phyloP scores from a whole-genome alignment of 2,888 invertebrate genomes.

The Stenodema calcarata region DNA sequence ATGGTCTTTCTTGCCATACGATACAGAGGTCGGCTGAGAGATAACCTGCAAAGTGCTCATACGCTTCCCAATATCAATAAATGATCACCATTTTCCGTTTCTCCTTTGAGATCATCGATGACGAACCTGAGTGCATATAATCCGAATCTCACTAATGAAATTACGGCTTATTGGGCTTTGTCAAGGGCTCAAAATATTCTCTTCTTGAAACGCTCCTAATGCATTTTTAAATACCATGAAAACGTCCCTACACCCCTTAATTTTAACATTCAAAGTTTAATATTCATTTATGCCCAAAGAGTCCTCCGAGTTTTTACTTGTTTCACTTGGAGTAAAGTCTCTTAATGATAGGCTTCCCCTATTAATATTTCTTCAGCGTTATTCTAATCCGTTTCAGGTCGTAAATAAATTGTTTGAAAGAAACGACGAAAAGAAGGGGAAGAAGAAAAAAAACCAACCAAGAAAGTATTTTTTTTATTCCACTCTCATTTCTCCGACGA shows the following conservation, averaged over 20 bases:
- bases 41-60: no score
- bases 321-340: neutral
- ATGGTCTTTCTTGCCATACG: no score
- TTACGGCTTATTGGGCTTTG: no score
- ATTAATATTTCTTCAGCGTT: neutral
- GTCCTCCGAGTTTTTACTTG: neutral
- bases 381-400: conserved; percentile 1
- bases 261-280: neutral
- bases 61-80: no score
- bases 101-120: no score
- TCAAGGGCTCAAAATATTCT: no score
- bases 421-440: no score
- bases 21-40: no score
- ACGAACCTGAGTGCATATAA: no score
- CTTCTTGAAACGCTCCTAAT: neutral
- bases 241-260: neutral
- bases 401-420: neutral
- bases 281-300: neutral
- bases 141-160: no score
- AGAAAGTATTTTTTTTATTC: neutral
- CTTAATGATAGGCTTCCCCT: neutral
- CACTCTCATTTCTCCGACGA: neutral
- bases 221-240: neutral
- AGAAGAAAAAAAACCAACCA: neutral
- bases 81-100: no score